Evolutionary conservation across 2,113 vertebrate genomes (phyloP).

Genomic region (Columba janthina): DNA sequence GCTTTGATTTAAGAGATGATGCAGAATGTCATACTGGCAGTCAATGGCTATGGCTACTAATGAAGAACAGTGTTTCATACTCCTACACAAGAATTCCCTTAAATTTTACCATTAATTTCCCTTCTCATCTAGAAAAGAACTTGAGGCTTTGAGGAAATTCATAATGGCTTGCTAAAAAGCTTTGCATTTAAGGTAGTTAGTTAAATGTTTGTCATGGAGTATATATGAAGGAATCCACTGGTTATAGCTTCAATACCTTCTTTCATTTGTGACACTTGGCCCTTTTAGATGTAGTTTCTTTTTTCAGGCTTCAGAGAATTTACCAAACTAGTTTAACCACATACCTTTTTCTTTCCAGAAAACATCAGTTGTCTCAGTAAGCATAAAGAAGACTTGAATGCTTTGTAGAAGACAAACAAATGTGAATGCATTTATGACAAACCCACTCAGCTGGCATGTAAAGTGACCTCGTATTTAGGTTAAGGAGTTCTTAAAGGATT

Average conservation of each 20-base stretch:
- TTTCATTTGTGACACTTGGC: not conserved
- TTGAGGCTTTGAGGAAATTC: not conserved
- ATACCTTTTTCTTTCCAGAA: conserved; percentile 18
- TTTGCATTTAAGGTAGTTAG: not conserved
- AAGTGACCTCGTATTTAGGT: conserved; percentile 47
- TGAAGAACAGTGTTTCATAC: not conserved
- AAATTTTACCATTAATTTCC: not conserved
- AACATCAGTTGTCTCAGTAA: not conserved
- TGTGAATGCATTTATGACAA: conserved; percentile 16
- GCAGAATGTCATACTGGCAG: not conserved
- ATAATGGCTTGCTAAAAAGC: not conserved
- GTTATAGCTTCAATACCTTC: not conserved
- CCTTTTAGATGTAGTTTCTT: not conserved
- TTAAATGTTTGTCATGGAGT: not conserved
- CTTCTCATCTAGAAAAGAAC: not conserved
- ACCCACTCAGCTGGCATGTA: not conserved
- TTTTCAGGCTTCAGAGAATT: conserved; percentile 6
- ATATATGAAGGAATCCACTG: not conserved
- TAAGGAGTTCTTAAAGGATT: conserved; percentile 49
- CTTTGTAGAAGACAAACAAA: conserved; percentile 4
- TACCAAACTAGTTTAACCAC: not conserved
- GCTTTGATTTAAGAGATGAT: not conserved
- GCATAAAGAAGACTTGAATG: not conserved
- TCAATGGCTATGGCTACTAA: not conserved
- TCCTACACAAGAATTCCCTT: not conserved